These are phyloP conservation scores for Drosophila vallismaia DNA, from an alignment of 2,888 invertebrate species.

Conservation along the genomic window DNA sequence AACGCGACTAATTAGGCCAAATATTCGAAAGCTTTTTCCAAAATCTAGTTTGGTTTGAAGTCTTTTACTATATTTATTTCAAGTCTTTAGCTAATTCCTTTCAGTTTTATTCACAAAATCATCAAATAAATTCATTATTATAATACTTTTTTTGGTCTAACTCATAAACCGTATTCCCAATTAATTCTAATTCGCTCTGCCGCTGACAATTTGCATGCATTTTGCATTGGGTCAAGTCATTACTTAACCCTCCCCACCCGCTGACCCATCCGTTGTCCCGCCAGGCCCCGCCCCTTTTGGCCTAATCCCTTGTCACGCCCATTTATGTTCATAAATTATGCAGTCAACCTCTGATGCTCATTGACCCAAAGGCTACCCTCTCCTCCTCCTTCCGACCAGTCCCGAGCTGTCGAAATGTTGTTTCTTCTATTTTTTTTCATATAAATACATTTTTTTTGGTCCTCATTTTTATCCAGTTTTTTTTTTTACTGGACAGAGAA, in stretches of 20 bases:
- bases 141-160: slow-evolving; percentile 1
- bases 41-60: no score
- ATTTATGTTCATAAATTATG: slow-evolving; percentile 68
- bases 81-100: no score
- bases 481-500: slow-evolving; percentile 18
- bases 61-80: no score
- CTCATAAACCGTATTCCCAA: slow-evolving; percentile 44
- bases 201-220: slow-evolving; percentile 64
- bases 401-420: slow-evolving; percentile 33
- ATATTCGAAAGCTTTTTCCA: no score
- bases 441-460: slow-evolving; percentile 30
- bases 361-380: slow-evolving; percentile 46
- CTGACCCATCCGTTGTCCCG: background rate
- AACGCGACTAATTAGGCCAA: no score
- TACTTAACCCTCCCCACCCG: slow-evolving; percentile 35
- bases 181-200: slow-evolving; percentile 50
- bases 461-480: slow-evolving; percentile 39
- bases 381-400: background rate
- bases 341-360: slow-evolving; percentile 50
- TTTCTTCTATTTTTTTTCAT: slow-evolving; percentile 10
- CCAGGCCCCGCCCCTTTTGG: background rate
- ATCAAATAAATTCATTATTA: no score
- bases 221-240: slow-evolving; percentile 51
- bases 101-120: no score
- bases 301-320: slow-evolving; percentile 46